Evolutionary conservation across 2,888 invertebrate genomes (phyloP).

Genomic region (Hypsopygia costalis): DNA sequence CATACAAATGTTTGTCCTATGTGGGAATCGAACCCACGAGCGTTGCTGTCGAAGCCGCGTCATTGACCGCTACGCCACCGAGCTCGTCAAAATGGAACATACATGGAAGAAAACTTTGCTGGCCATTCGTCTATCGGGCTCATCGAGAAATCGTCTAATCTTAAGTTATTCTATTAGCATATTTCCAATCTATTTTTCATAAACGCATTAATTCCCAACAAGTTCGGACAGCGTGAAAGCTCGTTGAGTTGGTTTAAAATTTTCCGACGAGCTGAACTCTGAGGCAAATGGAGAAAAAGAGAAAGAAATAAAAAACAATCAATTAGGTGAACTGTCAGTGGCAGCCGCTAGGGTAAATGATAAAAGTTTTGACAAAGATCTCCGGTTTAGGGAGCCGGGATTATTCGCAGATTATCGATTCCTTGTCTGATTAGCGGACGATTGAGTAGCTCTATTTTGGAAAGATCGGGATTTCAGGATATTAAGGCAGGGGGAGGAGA

Average conservation of each 20-base stretch:
- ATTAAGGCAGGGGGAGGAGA: too few species aligned
- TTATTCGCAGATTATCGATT: slow-evolving; percentile 1
- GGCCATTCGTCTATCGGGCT: too few species aligned
- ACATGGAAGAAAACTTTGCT: too few species aligned
- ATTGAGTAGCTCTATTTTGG: slow-evolving; percentile 10
- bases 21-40: too few species aligned
- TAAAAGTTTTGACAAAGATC: slow-evolving; percentile 40
- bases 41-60: too few species aligned
- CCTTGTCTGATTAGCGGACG: background rate
- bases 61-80: too few species aligned
- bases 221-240: slow-evolving; percentile 13
- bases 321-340: slow-evolving; percentile 71
- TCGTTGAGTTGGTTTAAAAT: slow-evolving; percentile 38
- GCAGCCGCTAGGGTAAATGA: slow-evolving; percentile 46
- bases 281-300: slow-evolving; percentile 31
- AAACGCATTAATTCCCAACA: slow-evolving; percentile 53
- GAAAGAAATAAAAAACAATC: slow-evolving; percentile 50
- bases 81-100: too few species aligned
- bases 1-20: too few species aligned
- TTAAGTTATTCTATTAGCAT: slow-evolving; percentile 33
- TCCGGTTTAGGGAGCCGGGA: slow-evolving; percentile 21
- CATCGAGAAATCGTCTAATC: too few species aligned
- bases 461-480: too few species aligned
- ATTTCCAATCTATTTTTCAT: slow-evolving; percentile 39
- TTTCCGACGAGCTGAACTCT: slow-evolving; percentile 28